These are phyloP conservation scores for Catocala nupta DNA, from an alignment of 2,888 invertebrate genomes.

Conservation along the genomic window DNA sequence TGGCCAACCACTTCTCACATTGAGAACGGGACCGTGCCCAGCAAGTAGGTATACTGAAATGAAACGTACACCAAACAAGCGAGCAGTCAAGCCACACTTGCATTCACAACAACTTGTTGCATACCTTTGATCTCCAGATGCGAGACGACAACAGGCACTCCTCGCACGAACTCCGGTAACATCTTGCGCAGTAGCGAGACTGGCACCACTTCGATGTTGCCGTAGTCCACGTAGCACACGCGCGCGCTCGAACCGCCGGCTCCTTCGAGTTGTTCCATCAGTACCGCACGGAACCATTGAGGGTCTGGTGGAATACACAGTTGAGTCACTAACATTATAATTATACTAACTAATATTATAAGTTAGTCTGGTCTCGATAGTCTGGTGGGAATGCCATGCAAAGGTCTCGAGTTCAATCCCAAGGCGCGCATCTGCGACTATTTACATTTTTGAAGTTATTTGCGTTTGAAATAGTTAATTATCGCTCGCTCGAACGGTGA, in stretches of 20 bases:
- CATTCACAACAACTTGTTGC: too few species aligned
- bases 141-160: constrained; percentile 59
- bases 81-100: too few species aligned
- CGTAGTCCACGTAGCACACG: constrained; percentile 71
- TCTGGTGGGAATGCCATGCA: too few species aligned
- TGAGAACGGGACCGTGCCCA: too few species aligned
- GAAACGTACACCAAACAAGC: too few species aligned
- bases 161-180: constrained; percentile 68
- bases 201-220: constrained; percentile 56
- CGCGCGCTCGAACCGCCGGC: constrained; percentile 54
- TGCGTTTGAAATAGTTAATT: too few species aligned
- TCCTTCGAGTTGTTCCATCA: constrained; percentile 58
- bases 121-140: constrained; percentile 62
- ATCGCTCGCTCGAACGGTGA: too few species aligned
- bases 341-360: not conserved
- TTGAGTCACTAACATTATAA: not conserved
- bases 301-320: constrained; percentile 51
- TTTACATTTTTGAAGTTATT: too few species aligned
- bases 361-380: not conserved
- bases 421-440: too few species aligned
- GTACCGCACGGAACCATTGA: constrained; percentile 75
- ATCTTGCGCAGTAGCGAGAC: constrained; percentile 67
- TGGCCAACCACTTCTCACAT: too few species aligned
- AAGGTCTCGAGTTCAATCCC: too few species aligned
- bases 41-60: too few species aligned